Percentiles rank a stretch among this genome's conserved stretches.
Evolutionary conservation across 1,140 invertebrate genomes (phyloP).

Genomic region (Monochamus saltuarius): DNA sequence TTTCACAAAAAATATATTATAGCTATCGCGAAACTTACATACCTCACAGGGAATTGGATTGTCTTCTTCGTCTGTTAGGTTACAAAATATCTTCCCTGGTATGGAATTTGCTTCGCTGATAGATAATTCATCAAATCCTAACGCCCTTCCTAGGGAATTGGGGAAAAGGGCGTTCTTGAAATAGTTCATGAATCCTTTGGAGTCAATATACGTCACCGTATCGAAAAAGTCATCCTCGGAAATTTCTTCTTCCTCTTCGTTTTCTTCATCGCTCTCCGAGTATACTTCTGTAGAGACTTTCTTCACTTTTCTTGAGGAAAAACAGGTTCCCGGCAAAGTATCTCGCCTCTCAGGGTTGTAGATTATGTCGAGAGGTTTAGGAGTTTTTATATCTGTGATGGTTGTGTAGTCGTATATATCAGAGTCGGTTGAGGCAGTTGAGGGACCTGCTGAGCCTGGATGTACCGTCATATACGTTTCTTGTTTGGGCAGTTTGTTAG

Average conservation of each 20-base stretch:
- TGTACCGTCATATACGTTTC: neutral
- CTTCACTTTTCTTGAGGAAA: conserved; percentile 18
- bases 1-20: neutral
- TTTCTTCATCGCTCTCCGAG: neutral
- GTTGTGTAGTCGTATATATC: conserved; percentile 29
- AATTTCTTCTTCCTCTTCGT: conserved; percentile 17
- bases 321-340: conserved; percentile 32
- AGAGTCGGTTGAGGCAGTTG: conserved; percentile 22
- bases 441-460: conserved; percentile 16
- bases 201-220: conserved; percentile 36
- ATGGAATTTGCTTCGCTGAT: conserved; percentile 32
- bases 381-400: conserved; percentile 36
- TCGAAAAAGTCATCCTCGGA: conserved; percentile 28
- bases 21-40: neutral
- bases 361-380: conserved; percentile 25
- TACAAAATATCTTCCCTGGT: conserved; percentile 40
- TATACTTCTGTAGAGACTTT: conserved; percentile 3
- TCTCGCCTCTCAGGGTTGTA: conserved; percentile 20
- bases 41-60: conserved; percentile 29
- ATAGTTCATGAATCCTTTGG: conserved; percentile 40
- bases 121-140: conserved; percentile 31
- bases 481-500: conserved; percentile 23
- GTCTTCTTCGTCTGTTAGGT: conserved; percentile 32
- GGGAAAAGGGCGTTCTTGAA: conserved; percentile 40
- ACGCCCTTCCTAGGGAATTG: conserved; percentile 31